These are phyloP conservation scores for Erebia epiphron DNA, from an alignment of 2,888 invertebrate species.

Conservation along the genomic window DNA sequence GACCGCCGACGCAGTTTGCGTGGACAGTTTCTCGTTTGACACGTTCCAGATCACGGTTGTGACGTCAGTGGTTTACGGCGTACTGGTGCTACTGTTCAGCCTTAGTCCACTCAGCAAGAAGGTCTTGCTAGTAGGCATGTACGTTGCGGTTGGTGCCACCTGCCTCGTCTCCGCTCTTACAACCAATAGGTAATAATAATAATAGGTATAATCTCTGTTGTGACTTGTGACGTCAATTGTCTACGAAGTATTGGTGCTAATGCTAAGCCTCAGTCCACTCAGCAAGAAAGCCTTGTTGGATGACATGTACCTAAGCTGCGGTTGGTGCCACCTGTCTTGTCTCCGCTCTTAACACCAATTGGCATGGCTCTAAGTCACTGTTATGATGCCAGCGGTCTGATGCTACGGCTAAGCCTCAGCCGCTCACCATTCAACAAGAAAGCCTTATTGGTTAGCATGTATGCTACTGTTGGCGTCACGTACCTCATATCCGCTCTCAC, in stretches of 20 bases:
- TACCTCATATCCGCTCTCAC: slow-evolving; percentile 60
- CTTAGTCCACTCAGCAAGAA: slow-evolving; percentile 65
- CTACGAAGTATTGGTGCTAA: no score
- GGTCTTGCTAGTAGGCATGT: slow-evolving; percentile 62
- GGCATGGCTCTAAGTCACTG: no score
- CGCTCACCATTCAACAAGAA: slow-evolving; percentile 68
- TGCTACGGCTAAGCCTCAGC: slow-evolving; percentile 58
- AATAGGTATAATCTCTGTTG: not conserved
- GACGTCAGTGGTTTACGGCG: slow-evolving; percentile 64
- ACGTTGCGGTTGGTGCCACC: slow-evolving; percentile 53
- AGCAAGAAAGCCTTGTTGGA: no score
- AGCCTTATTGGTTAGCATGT: slow-evolving; percentile 62
- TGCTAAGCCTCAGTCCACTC: not conserved
- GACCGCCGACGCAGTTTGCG: slow-evolving; percentile 52
- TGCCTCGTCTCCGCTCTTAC: slow-evolving; percentile 60
- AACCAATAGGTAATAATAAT: slow-evolving; percentile 62
- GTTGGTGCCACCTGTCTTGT: no score
- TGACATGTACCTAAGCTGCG: no score
- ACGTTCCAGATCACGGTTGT: slow-evolving; percentile 67
- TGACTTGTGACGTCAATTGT: not conserved
- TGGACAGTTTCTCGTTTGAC: slow-evolving; percentile 61
- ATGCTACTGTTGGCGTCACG: slow-evolving; percentile 53
- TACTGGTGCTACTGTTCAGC: slow-evolving; percentile 58
- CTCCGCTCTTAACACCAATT: no score
- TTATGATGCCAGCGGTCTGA: no score